A percentile compares a stretch with the other conserved stretches of the same genome.
Conservation (phyloP, 2,113 vertebrate genomes). For the Rhinolophus sinicus region DNA sequence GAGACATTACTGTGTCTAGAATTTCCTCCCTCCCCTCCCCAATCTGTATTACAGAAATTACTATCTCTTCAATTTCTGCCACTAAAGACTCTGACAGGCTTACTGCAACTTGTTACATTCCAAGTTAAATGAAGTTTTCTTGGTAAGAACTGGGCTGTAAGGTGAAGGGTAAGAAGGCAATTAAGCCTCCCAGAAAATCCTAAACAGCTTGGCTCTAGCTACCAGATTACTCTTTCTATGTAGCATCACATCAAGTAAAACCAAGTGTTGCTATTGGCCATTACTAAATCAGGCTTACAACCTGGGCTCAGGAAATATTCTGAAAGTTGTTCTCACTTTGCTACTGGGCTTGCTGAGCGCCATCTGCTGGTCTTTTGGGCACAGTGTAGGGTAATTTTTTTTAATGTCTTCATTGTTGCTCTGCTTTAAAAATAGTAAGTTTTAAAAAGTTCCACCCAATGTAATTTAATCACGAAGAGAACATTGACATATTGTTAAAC, state of each 20-base stretch:
- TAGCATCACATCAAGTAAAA: neutral
- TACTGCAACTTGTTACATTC: neutral
- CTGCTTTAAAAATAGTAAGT: neutral
- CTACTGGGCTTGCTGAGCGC: neutral
- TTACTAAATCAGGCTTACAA: neutral
- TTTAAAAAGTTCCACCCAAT: neutral
- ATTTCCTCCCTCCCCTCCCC: neutral
- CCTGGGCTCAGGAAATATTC: neutral
- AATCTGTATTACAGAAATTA: neutral
- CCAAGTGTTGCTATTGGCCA: neutral
- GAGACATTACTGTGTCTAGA: neutral
- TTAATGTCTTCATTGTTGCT: neutral
- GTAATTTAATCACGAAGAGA: neutral
- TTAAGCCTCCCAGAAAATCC: neutral
- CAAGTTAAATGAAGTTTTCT: neutral
- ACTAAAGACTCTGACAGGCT: neutral
- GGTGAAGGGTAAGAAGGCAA: neutral
- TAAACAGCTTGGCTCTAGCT: neutral
- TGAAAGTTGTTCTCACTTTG: neutral
- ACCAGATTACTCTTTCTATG: neutral
- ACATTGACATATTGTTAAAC: neutral
- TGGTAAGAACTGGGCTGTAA: neutral
- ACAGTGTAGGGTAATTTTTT: neutral
- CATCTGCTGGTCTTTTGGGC: slow-evolving; percentile 62
- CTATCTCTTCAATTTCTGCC: neutral